Conservation (phyloP, 2,113 vertebrate genomes). For the Aleadryas rufinucha region DNA sequence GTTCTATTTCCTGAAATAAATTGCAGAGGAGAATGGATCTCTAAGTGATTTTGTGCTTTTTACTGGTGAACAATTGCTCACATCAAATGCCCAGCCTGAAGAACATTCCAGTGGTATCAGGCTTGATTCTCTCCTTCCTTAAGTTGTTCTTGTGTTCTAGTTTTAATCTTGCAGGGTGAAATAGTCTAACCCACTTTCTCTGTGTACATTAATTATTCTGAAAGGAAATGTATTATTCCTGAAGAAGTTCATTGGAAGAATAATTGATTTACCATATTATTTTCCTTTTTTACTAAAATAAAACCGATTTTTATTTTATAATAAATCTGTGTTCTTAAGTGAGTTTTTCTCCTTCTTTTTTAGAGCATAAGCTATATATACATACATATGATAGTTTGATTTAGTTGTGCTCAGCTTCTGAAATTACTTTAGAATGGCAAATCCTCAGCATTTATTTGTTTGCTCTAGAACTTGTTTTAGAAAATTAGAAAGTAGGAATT, state of each 20-base stretch:
- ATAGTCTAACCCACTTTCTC: neutral
- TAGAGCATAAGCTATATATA: neutral
- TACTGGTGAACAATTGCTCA: neutral
- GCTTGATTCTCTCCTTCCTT: neutral
- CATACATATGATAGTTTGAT: neutral
- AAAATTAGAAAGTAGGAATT: neutral
- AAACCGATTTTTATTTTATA: neutral
- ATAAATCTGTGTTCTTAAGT: neutral
- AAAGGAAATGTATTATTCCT: neutral
- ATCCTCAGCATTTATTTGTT: neutral
- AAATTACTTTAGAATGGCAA: neutral
- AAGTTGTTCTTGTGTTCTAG: neutral
- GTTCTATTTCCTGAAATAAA: conserved; percentile 48
- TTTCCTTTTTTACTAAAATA: neutral
- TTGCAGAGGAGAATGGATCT: neutral
- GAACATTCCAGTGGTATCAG: neutral
- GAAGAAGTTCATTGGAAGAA: neutral
- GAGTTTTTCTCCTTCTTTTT: neutral
- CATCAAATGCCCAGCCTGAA: neutral
- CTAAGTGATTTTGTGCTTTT: neutral
- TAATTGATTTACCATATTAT: neutral
- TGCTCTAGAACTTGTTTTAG: neutral
- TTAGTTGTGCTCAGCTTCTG: neutral
- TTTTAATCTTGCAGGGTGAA: neutral
- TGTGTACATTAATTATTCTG: neutral